phyloP scores from a whole-genome alignment of 2,113 vertebrate species.

The Pseudolaguvia tuberculata region DNA sequence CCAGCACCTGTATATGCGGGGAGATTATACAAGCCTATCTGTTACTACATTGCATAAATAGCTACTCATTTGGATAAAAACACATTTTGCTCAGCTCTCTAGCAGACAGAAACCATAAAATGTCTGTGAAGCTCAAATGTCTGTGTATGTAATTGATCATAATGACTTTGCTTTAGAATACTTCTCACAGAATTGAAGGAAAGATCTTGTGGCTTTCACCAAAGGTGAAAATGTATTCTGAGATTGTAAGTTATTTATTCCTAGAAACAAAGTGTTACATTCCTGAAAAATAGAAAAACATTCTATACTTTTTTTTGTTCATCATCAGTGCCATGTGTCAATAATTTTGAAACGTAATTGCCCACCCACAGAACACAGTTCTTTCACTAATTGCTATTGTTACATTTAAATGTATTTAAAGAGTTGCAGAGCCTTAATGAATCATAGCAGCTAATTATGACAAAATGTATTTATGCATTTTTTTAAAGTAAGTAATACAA shows the following conservation, averaged over 20 bases:
- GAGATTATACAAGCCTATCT: not conserved
- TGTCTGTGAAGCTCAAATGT: not conserved
- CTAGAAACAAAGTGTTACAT: not conserved
- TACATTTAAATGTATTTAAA: no score
- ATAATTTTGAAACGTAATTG: not conserved
- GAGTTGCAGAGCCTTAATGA: no score
- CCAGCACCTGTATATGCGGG: no score
- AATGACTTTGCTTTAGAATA: not conserved
- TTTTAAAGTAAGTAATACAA: no score
- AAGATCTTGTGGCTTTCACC: not conserved
- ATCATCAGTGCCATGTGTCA: not conserved
- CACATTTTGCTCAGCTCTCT: not conserved
- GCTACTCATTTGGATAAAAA: not conserved
- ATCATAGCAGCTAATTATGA: no score
- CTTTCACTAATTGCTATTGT: not conserved
- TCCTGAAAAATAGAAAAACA: not conserved
- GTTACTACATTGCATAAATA: not conserved
- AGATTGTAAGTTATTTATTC: not conserved
- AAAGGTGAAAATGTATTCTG: not conserved
- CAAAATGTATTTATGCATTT: no score
- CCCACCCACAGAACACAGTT: not conserved
- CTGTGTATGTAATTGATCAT: not conserved
- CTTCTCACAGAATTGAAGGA: conserved; percentile 3
- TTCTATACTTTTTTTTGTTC: not conserved
- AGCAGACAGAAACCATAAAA: not conserved